Evolutionary conservation across 2,797 vertebrate genomes (phyloP).

Genomic region (Stomatorhinus walkeri): DNA sequence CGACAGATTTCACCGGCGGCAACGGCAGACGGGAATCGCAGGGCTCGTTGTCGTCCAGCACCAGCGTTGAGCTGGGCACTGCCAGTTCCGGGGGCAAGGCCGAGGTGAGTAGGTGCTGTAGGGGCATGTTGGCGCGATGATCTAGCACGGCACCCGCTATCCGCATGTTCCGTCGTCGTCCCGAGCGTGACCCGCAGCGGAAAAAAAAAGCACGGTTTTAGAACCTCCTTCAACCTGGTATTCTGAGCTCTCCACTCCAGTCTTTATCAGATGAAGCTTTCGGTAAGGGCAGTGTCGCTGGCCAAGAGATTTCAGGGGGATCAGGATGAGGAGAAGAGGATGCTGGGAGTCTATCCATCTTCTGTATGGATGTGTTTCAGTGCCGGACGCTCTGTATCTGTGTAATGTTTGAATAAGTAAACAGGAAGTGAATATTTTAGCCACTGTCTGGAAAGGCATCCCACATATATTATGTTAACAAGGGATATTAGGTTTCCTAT

Average conservation of each 20-base stretch:
- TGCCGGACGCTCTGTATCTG: neutral
- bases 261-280: neutral
- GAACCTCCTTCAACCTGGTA: neutral
- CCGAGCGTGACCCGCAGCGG: neutral
- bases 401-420: neutral
- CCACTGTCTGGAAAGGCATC: neutral
- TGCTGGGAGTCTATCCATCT: neutral
- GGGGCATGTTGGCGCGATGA: neutral
- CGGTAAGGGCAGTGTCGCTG: neutral
- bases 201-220: neutral
- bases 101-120: conserved; percentile 51
- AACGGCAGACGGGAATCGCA: conserved; percentile 89
- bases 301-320: neutral
- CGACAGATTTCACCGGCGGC: conserved; percentile 69
- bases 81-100: conserved; percentile 58
- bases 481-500: neutral
- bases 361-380: neutral
- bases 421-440: neutral
- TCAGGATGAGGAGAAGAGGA: neutral
- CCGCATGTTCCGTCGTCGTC: neutral
- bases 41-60: conserved; percentile 87
- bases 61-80: conserved; percentile 86
- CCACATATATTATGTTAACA: neutral
- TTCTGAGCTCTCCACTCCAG: neutral
- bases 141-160: neutral